phyloP scores from a whole-genome alignment of 2,888 invertebrate genomes.

The Thumatha senex region DNA sequence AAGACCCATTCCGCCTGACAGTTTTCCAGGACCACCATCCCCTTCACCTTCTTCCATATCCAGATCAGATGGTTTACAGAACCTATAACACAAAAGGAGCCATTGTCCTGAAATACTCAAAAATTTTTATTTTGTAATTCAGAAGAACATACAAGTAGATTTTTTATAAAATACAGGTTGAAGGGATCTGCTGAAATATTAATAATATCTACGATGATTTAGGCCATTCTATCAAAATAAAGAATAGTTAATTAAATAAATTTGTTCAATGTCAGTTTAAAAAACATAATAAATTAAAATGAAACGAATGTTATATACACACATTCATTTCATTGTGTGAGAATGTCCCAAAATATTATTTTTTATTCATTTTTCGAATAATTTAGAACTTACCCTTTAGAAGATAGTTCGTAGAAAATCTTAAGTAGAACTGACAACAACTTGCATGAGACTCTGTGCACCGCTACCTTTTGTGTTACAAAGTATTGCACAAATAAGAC shows the following conservation, averaged over 20 bases:
- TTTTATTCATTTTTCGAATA: too few relatives aligned
- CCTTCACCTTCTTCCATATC: constrained; percentile 90
- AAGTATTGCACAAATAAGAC: constrained; percentile 90
- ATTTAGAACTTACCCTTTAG: constrained; percentile 83
- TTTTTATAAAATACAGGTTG: too few relatives aligned
- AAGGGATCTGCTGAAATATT: too few relatives aligned
- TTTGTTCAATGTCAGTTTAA: too few relatives aligned
- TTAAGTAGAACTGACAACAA: constrained; percentile 91
- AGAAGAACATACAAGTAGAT: too few relatives aligned
- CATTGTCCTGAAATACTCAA: neutral
- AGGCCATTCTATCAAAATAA: too few relatives aligned
- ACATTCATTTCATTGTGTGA: too few relatives aligned
- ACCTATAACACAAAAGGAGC: constrained; percentile 83
- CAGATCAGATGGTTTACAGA: constrained; percentile 95
- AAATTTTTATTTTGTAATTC: too few relatives aligned
- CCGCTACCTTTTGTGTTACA: constrained; percentile 89
- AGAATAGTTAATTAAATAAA: too few relatives aligned
- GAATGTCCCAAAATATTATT: too few relatives aligned
- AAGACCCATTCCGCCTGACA: constrained; percentile 91
- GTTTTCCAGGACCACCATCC: constrained; percentile 82
- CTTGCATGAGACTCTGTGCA: constrained; percentile 91
- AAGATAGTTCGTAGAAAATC: constrained; percentile 92
- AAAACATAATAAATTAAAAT: too few relatives aligned
- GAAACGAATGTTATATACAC: too few relatives aligned
- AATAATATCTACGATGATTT: neutral